Percentiles rank a stretch among this genome's conserved stretches.
Conservation (phyloP, 2,113 vertebrate species). For the Aptenodytes forsteri region DNA sequence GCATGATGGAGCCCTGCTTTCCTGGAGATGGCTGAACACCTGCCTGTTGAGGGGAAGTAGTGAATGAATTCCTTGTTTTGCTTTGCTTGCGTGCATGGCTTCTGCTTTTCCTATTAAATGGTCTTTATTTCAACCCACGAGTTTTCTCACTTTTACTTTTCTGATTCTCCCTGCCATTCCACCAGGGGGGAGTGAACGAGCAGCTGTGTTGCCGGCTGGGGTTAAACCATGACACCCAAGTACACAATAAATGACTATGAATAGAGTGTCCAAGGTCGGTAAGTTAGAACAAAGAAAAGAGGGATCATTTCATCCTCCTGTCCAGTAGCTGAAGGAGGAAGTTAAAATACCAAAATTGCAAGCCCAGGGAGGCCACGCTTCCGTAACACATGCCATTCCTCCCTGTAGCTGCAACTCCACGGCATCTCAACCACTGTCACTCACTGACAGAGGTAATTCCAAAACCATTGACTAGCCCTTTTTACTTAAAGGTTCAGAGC, state of each 20-base stretch:
- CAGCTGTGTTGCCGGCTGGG: too few relatives aligned
- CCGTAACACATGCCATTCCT: background rate
- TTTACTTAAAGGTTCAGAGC: background rate
- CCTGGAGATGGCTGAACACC: too few relatives aligned
- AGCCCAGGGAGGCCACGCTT: background rate
- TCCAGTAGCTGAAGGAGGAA: background rate
- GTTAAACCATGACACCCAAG: background rate
- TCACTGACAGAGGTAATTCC: background rate
- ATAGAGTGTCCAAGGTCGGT: background rate
- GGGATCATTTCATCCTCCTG: background rate
- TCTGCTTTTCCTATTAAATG: too few relatives aligned
- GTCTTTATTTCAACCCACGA: too few relatives aligned
- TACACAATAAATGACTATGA: background rate
- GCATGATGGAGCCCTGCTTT: too few relatives aligned
- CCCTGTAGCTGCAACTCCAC: background rate
- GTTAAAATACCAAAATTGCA: background rate
- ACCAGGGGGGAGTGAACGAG: too few relatives aligned
- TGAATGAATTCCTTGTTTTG: too few relatives aligned
- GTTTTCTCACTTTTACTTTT: too few relatives aligned
- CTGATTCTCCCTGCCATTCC: too few relatives aligned
- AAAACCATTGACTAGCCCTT: background rate
- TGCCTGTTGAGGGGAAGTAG: too few relatives aligned
- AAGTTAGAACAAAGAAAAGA: background rate
- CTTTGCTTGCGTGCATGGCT: too few relatives aligned
- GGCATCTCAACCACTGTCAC: background rate